A percentile compares a stretch with the other conserved stretches of the same genome.
Evolutionary conservation across 2,113 vertebrate genomes (phyloP).

Genomic region (Synodontis membranacea): DNA sequence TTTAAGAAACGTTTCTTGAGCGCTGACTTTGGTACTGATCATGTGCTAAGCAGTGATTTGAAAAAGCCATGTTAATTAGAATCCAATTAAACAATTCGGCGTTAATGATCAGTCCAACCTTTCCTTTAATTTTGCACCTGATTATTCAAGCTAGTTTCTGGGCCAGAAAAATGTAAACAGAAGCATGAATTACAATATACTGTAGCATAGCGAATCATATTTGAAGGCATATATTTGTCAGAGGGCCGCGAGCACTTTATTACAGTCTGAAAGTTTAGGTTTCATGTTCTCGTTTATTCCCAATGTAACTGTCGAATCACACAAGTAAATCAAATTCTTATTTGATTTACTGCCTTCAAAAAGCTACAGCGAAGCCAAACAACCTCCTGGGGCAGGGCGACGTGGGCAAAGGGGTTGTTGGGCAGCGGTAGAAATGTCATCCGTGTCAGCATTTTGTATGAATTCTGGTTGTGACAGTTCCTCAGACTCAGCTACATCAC

Average conservation of each 20-base stretch:
- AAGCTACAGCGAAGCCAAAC: no score
- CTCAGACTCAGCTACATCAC: slow-evolving; percentile 1
- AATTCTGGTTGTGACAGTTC: neutral
- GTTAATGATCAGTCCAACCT: neutral
- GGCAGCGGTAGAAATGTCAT: neutral
- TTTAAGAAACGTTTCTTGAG: neutral
- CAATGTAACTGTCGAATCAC: no score
- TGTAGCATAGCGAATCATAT: no score
- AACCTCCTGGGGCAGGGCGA: no score
- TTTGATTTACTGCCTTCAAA: no score
- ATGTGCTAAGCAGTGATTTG: neutral
- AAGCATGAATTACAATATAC: no score
- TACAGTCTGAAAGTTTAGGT: no score
- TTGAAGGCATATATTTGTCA: no score
- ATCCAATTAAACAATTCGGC: neutral
- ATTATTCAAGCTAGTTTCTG: neutral
- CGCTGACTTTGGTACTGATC: neutral
- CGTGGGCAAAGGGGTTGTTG: no score
- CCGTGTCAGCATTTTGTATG: neutral
- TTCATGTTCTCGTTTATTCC: no score
- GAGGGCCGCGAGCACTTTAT: no score
- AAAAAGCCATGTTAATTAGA: neutral
- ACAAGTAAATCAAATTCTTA: no score
- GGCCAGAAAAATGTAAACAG: neutral
- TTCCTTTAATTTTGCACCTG: neutral